Conservation (phyloP, 2,797 vertebrate species). For the Sphenopsis melanotis region DNA sequence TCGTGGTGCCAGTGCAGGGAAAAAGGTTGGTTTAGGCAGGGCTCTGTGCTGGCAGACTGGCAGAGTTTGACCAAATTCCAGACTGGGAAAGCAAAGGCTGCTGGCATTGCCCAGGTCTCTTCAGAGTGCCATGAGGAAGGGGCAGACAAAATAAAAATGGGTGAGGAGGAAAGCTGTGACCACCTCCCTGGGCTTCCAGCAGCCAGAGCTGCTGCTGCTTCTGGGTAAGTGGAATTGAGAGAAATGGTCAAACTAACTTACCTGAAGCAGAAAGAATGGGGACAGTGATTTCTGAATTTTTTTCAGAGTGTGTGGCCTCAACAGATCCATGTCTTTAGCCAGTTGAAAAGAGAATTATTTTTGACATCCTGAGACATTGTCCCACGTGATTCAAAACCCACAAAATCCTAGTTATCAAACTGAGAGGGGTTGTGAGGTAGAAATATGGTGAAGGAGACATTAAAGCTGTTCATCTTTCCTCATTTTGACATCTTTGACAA, state of each 20-base stretch:
- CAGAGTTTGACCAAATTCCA: background rate
- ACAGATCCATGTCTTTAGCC: background rate
- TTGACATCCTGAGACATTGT: background rate
- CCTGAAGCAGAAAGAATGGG: background rate
- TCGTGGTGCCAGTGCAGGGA: accelerated
- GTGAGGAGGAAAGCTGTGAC: background rate
- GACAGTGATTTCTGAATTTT: background rate
- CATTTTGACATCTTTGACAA: background rate
- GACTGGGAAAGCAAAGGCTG: background rate
- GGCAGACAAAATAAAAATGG: background rate
- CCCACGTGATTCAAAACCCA: background rate
- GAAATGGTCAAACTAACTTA: background rate
- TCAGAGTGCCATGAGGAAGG: background rate
- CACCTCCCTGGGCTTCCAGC: background rate
- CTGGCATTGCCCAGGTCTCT: background rate
- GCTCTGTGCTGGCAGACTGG: background rate
- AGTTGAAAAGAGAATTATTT: background rate
- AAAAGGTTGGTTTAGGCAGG: background rate
- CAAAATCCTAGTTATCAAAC: background rate
- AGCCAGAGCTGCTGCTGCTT: background rate
- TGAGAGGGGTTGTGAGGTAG: background rate
- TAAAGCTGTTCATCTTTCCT: background rate
- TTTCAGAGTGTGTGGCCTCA: background rate
- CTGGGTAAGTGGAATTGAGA: background rate
- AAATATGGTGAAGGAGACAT: background rate